Conservation (phyloP, 1,140 invertebrate genomes). For the Orchesella cincta region DNA sequence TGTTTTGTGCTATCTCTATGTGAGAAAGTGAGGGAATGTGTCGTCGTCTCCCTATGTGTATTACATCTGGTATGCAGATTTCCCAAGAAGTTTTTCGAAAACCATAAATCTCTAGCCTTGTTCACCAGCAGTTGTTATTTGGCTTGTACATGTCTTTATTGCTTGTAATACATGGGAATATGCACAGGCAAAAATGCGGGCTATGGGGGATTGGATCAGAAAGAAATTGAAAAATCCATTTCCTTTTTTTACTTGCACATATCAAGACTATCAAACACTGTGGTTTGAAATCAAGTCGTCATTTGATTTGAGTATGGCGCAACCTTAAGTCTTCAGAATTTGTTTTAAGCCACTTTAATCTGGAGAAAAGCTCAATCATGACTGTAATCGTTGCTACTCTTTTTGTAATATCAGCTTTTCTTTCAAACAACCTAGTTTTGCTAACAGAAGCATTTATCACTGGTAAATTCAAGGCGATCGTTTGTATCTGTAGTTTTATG, state of each 20-base stretch:
- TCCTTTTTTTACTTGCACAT: not conserved
- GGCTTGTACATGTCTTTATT: not conserved
- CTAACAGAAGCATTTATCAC: not conserved
- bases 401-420: not conserved
- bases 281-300: no score
- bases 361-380: no score
- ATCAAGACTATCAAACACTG: not conserved
- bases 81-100: slow-evolving; percentile 5
- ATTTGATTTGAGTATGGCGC: no score
- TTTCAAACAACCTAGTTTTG: no score
- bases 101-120: not conserved
- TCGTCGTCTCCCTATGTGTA: not conserved
- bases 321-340: no score
- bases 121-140: not conserved
- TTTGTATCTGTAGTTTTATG: not conserved
- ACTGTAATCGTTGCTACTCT: not conserved
- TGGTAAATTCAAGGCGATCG: not conserved
- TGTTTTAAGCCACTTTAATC: no score
- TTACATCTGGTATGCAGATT: slow-evolving; percentile 15
- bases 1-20: no score
- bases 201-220: no score
- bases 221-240: no score
- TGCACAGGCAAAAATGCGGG: no score
- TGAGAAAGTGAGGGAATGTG: no score
- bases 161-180: no score